Evolutionary conservation across 1,140 invertebrate genomes (phyloP), one percentile per base, ranked within the genome.

Genomic region (Rhagoletis zephyria): DNA sequence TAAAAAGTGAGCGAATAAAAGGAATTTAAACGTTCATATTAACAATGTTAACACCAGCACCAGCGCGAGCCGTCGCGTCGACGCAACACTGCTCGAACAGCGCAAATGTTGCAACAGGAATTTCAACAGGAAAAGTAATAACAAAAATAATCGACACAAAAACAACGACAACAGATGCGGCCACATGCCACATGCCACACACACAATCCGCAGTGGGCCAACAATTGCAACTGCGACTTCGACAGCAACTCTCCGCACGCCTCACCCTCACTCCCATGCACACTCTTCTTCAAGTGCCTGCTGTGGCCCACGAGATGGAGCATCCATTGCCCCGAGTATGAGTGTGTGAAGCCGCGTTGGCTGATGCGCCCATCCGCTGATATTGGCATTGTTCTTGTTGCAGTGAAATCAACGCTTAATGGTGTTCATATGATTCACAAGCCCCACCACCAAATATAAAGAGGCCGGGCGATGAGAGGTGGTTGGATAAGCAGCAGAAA

Each of bases 21-120:
- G 85, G 65, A 65, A 61, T 56, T 87, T 61, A 74, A 81, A 87
- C 60, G 67, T 63, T 74, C 87, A 87, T 87, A 74, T 88, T 88
- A 88, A 88, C 87, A 88, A 88, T 88, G 87, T 88, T 88, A 88
- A 88, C 87, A 88, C 85, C 87, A 88, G 51, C 60, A 65, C 16
- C 63, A 64, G 63, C 10, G 16, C 63, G 10, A n/a, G 63, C 63
- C 16, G 65, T 40, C 5, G 67, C 40, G 12, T 4, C 12, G 42
- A 45, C 45, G 12, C 67, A 74, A 14, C n/a, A 81, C 19, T 30
- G 74, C 1, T 2, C 2, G 45, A 74, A 5, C 14, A 42, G n/a
- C 45, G 48, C 30, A 30, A 61, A 65, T 51, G 63, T 51, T 30
- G 85, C 85, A 59, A 81, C 74, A 81, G 74, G 74, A 81, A 81